Percentiles rank a stretch among this genome's conserved stretches.
phyloP scores from a whole-genome alignment of 2,888 invertebrate species.

The Furcula furcula region DNA sequence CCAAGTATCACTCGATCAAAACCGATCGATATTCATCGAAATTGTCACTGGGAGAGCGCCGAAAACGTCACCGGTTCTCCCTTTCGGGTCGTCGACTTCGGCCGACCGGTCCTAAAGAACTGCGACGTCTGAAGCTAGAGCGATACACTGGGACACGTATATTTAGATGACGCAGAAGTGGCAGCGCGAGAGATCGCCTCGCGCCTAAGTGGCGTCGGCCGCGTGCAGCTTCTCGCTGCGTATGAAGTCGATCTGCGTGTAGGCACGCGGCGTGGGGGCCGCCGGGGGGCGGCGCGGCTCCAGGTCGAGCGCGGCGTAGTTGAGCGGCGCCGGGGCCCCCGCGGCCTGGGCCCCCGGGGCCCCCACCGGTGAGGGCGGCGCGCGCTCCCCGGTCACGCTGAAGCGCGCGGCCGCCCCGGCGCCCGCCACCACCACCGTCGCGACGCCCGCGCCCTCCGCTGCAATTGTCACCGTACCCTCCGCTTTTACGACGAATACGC shows the following conservation, averaged over 20 bases:
- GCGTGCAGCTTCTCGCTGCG: constrained; percentile 78
- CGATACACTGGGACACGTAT: not conserved
- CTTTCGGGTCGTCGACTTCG: not conserved
- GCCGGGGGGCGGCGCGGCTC: constrained; percentile 57
- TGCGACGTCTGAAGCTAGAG: not conserved
- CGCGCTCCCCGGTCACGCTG: constrained; percentile 24
- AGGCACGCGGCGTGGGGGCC: constrained; percentile 79
- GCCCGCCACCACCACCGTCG: constrained; percentile 32
- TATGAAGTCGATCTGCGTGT: constrained; percentile 91
- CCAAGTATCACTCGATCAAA: not conserved
- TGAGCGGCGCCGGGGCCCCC: constrained; percentile 35
- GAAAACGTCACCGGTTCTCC: not conserved
- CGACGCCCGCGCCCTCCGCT: constrained; percentile 18
- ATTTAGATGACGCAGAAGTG: not conserved
- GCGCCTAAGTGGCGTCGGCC: constrained; percentile 36
- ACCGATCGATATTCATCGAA: not conserved
- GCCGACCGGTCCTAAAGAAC: not conserved
- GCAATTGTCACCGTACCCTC: constrained; percentile 3
- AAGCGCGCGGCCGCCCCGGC: constrained; percentile 35
- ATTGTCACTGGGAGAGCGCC: not conserved
- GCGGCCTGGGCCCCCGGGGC: constrained; percentile 6
- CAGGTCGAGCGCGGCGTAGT: constrained; percentile 73
- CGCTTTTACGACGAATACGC: not conserved
- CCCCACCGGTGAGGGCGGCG: constrained; percentile 3
- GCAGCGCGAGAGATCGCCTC: not conserved